Conservation (phyloP, 2,113 vertebrate genomes). For the Dipodomys spectabilis region DNA sequence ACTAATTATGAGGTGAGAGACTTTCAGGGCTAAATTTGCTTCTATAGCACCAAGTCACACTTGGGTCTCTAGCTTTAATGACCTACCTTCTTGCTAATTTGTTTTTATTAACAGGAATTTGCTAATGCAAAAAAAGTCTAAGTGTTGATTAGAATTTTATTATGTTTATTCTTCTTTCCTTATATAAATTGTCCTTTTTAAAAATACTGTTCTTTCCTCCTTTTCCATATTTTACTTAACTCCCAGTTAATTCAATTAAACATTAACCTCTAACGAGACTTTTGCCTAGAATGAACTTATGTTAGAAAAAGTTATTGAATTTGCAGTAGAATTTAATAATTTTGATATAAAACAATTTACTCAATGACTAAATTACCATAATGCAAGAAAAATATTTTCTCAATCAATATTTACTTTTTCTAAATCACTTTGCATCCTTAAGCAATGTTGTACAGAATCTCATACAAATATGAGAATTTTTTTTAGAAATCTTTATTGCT, state of each 20-base stretch:
- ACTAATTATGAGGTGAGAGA: slow-evolving; percentile 40
- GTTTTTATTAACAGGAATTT: slow-evolving; percentile 4
- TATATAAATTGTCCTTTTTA: background rate
- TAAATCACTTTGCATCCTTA: background rate
- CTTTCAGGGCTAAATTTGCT: background rate
- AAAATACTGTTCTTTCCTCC: background rate
- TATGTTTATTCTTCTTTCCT: background rate
- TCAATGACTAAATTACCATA: background rate
- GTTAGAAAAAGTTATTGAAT: background rate
- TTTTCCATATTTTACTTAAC: background rate
- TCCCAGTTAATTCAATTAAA: background rate
- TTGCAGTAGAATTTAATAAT: slow-evolving; percentile 24
- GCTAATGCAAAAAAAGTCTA: background rate
- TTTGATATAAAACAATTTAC: background rate
- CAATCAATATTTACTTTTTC: background rate
- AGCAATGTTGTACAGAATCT: background rate
- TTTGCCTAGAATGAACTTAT: background rate
- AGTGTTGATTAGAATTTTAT: background rate
- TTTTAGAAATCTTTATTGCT: too few species aligned
- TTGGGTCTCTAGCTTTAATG: background rate
- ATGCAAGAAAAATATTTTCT: slow-evolving; percentile 30
- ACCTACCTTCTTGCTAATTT: background rate
- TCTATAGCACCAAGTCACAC: background rate
- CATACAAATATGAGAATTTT: background rate
- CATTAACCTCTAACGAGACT: background rate